These are phyloP conservation scores for Agelaius tricolor DNA, from an alignment of 2,113 vertebrate species.

Conservation along the genomic window DNA sequence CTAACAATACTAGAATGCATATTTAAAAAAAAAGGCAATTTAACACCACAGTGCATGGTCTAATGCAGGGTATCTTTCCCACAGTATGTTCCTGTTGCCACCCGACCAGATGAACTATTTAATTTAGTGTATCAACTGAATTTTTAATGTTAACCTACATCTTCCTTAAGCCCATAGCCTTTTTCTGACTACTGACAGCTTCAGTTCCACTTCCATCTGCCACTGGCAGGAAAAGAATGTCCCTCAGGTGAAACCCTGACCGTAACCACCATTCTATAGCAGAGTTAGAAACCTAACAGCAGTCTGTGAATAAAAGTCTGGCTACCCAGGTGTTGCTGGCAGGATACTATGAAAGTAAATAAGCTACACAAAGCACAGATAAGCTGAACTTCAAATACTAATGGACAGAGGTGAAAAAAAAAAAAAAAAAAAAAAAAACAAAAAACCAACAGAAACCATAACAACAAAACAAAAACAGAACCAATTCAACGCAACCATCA, in stretches of 20 bases:
- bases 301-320: background rate
- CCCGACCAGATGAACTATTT: background rate
- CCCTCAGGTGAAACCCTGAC: background rate
- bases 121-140: background rate
- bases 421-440: background rate
- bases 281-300: background rate
- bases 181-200: background rate
- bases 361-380: background rate
- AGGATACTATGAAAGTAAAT: background rate
- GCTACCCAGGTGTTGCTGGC: background rate
- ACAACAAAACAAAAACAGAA: background rate
- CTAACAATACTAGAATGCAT: background rate
- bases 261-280: background rate
- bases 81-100: background rate
- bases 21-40: background rate
- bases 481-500: background rate
- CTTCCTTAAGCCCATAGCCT: background rate
- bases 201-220: background rate
- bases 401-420: rapidly evolving
- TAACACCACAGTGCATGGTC: rapidly evolving
- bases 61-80: background rate
- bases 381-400: background rate
- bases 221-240: background rate
- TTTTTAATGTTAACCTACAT: background rate
- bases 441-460: background rate